These are phyloP conservation scores for Amaurobius ferox DNA, from an alignment of 2,888 invertebrate genomes.

Conservation along the genomic window DNA sequence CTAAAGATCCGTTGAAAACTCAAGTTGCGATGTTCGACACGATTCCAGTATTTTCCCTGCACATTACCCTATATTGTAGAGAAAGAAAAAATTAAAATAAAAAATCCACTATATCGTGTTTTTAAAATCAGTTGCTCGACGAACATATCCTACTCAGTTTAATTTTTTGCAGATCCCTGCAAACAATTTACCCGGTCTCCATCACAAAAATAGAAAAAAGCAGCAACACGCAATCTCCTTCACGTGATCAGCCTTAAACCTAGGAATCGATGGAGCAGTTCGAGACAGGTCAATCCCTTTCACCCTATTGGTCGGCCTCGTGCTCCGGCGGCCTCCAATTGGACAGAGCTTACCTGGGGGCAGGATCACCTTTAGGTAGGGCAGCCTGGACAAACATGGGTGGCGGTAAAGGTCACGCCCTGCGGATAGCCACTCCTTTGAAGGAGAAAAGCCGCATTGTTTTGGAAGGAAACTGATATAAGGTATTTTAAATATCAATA, in stretches of 20 bases:
- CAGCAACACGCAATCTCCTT: not conserved
- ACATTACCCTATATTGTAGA: too few species aligned
- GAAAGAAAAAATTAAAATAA: too few species aligned
- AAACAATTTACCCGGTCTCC: too few species aligned
- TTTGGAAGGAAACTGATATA: not conserved
- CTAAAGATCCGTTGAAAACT: too few species aligned
- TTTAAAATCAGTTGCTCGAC: too few species aligned
- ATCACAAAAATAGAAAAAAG: not conserved
- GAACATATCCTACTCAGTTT: too few species aligned
- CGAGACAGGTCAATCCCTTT: constrained; percentile 43
- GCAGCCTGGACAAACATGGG: constrained; percentile 55
- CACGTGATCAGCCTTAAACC: not conserved
- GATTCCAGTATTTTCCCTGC: too few species aligned
- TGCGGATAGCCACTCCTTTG: constrained; percentile 32
- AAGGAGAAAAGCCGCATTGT: not conserved
- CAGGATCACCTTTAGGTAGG: constrained; percentile 55
- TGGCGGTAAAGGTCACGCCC: constrained; percentile 18
- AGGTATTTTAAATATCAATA: too few species aligned
- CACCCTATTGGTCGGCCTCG: constrained; percentile 55
- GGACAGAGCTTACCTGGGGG: constrained; percentile 55
- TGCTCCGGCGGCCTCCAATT: constrained; percentile 35
- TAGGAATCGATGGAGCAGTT: constrained; percentile 4
- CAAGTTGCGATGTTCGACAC: too few species aligned
- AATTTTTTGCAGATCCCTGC: too few species aligned
- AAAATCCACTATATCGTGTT: too few species aligned